A percentile compares a stretch with the other conserved stretches of the same genome.
phyloP scores from a whole-genome alignment of 2,888 invertebrate species.

The Macrosiphum euphorbiae region DNA sequence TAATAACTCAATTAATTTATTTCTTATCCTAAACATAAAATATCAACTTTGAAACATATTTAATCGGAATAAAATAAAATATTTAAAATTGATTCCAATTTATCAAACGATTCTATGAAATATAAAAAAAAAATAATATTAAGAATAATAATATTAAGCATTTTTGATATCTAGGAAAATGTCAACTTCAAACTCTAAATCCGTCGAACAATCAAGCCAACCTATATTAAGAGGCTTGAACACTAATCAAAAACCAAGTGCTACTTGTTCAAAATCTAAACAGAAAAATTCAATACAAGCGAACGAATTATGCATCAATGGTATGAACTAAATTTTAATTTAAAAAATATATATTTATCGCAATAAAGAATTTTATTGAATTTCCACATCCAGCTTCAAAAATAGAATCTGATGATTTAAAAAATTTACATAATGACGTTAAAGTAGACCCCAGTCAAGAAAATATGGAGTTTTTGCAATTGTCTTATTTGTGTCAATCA shows the following conservation, averaged over 20 bases:
- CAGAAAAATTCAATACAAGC: constrained; percentile 38
- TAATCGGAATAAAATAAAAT: neutral
- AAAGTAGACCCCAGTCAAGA: constrained; percentile 4
- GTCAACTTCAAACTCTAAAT: constrained; percentile 17
- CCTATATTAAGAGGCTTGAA: neutral
- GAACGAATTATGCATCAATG: constrained; percentile 22
- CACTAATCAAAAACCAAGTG: constrained; percentile 26
- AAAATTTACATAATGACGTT: constrained; percentile 1
- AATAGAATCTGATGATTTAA: constrained; percentile 20
- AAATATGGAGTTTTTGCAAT: constrained; percentile 32
- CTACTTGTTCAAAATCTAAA: constrained; percentile 34
- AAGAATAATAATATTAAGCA: neutral
- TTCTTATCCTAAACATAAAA: neutral
- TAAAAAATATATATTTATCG: neutral
- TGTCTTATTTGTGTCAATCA: constrained; percentile 41
- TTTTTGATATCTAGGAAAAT: constrained; percentile 20
- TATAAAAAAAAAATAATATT: neutral
- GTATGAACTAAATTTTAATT: constrained; percentile 31
- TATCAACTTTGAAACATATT: neutral
- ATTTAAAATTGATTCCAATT: neutral
- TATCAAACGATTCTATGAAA: neutral
- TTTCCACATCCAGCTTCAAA: constrained; percentile 6
- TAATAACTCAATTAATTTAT: neutral
- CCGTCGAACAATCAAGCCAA: neutral
- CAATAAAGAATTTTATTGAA: neutral